Evolutionary conservation across 2,888 invertebrate genomes (phyloP).

Genomic region (Xylota segnis): DNA sequence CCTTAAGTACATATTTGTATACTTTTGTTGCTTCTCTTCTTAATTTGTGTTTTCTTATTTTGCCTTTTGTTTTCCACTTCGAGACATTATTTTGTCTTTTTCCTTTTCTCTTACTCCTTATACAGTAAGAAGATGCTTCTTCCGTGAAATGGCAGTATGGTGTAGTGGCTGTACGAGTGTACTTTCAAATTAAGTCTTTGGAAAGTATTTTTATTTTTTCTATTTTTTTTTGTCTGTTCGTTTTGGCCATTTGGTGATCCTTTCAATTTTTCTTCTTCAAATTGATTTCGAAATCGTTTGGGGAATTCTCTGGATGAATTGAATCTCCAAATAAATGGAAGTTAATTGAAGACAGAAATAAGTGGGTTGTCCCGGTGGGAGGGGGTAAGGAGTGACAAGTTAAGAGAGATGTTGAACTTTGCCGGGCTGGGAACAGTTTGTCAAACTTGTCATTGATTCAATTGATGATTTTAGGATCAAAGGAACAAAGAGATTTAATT

Average conservation of each 20-base stretch:
- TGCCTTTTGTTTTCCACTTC: slow-evolving; percentile 54
- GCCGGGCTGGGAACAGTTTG: slow-evolving; percentile 55
- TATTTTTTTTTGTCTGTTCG: background rate
- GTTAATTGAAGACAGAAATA: slow-evolving; percentile 65
- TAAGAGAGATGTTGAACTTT: slow-evolving; percentile 40
- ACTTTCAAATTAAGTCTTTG: slow-evolving; percentile 71
- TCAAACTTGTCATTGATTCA: slow-evolving; percentile 59
- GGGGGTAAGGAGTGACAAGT: slow-evolving; percentile 36
- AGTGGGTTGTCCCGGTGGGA: slow-evolving; percentile 27
- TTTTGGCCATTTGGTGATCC: slow-evolving; percentile 59
- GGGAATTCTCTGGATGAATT: slow-evolving; percentile 69
- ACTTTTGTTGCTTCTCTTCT: slow-evolving; percentile 62
- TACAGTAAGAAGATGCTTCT: slow-evolving; percentile 15
- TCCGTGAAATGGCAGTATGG: background rate
- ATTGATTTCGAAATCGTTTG: slow-evolving; percentile 71
- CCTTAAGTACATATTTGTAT: slow-evolving; percentile 72
- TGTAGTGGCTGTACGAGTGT: slow-evolving; percentile 48
- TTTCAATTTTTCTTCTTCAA: slow-evolving; percentile 70
- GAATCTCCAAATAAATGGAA: slow-evolving; percentile 68
- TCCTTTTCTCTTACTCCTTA: slow-evolving; percentile 10
- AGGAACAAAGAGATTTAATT: no score
- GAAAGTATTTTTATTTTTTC: slow-evolving; percentile 37
- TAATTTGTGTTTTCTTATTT: slow-evolving; percentile 46
- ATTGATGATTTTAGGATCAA: slow-evolving; percentile 5
- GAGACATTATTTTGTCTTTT: slow-evolving; percentile 51